Percentiles rank a stretch among this genome's conserved stretches.
These are phyloP conservation scores for Passer montanus DNA, from an alignment of 2,113 vertebrate genomes.

Conservation along the genomic window DNA sequence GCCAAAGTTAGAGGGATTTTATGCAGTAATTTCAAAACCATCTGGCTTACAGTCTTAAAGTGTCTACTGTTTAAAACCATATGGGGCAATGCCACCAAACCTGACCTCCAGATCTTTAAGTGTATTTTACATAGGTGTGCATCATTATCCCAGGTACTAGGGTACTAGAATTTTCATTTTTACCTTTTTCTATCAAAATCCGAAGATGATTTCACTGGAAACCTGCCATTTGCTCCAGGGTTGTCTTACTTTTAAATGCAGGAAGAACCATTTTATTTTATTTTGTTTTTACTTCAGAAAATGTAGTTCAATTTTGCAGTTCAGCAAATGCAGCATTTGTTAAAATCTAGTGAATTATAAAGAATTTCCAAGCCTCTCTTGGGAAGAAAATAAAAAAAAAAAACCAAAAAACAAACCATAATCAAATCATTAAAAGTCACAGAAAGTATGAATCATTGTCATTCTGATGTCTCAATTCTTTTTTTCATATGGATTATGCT, in stretches of 20 bases:
- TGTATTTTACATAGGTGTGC: accelerated
- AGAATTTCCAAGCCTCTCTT: neutral
- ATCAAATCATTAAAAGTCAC: neutral
- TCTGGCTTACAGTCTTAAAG: neutral
- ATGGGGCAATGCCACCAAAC: neutral
- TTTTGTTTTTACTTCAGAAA: neutral
- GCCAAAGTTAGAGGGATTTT: neutral
- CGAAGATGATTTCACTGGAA: neutral
- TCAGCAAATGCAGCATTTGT: neutral
- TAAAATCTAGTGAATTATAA: neutral
- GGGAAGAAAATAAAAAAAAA: neutral
- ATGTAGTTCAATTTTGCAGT: neutral
- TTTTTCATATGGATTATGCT: neutral
- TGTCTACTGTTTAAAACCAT: neutral
- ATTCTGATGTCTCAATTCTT: neutral
- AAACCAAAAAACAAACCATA: neutral
- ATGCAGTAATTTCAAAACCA: neutral
- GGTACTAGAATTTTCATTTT: neutral
- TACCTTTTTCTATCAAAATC: neutral
- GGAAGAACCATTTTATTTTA: neutral
- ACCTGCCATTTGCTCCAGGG: neutral
- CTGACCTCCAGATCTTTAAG: neutral
- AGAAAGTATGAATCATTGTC: neutral
- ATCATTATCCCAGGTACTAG: neutral
- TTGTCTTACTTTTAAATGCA: neutral